Percentiles rank a stretch among this genome's conserved stretches.
Evolutionary conservation across 2,113 vertebrate genomes (phyloP).

Genomic region (Origma solitaria): DNA sequence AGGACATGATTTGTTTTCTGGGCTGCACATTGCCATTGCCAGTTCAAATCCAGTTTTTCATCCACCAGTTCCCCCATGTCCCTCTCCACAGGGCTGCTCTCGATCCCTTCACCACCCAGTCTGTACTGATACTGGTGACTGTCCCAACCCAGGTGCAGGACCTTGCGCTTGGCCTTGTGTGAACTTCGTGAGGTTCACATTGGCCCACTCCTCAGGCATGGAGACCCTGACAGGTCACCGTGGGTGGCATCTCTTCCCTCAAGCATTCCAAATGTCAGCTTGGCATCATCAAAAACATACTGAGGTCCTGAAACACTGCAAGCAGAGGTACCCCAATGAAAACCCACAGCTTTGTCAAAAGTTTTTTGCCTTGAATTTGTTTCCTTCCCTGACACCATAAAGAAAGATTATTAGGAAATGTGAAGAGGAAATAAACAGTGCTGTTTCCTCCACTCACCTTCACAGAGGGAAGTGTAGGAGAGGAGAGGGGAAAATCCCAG

Average conservation of each 20-base stretch:
- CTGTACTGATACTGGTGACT: neutral
- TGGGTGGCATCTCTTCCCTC: neutral
- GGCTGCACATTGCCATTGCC: neutral
- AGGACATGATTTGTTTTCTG: neutral
- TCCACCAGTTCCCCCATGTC: neutral
- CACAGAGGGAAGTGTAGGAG: neutral
- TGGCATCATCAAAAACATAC: neutral
- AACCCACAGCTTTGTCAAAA: neutral
- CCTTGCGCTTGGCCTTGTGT: neutral
- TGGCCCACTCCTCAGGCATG: neutral
- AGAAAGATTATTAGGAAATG: neutral
- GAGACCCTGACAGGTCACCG: neutral
- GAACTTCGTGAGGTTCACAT: neutral
- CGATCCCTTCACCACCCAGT: neutral
- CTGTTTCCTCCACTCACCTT: neutral
- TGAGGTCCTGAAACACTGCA: neutral
- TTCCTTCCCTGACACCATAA: neutral
- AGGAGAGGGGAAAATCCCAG: neutral
- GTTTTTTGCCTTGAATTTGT: neutral
- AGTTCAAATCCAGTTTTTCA: neutral
- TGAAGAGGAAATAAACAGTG: neutral
- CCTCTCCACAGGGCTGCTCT: neutral
- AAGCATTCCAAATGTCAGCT: neutral
- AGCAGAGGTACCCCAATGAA: neutral
- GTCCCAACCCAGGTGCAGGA: neutral